phyloP scores from a whole-genome alignment of 2,797 vertebrate genomes.

The Alosa sapidissima region DNA sequence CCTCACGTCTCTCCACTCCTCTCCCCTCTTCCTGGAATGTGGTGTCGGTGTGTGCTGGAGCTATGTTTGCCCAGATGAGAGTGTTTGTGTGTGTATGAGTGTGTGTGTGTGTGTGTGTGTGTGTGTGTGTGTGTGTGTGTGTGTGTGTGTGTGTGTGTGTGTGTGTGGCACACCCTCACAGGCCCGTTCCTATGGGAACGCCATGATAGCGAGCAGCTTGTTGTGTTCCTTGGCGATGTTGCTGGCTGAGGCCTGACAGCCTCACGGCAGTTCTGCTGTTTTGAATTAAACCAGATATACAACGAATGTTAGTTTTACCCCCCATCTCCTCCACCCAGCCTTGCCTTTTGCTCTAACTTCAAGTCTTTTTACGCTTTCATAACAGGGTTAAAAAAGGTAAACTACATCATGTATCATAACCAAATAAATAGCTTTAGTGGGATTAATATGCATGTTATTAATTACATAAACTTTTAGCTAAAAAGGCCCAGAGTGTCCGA shows the following conservation, averaged over 20 bases:
- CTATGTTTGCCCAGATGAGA: constrained; percentile 66
- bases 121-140: constrained; percentile 28
- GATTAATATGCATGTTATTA: constrained; percentile 21
- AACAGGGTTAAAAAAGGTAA: constrained; percentile 13
- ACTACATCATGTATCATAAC: neutral
- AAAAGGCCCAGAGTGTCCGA: neutral
- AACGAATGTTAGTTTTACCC: neutral
- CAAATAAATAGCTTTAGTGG: constrained; percentile 22
- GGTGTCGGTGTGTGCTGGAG: constrained; percentile 43
- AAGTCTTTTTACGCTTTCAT: neutral
- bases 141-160: too few species aligned
- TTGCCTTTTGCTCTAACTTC: neutral
- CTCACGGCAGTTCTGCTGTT: constrained; percentile 65
- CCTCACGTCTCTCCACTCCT: constrained; percentile 22
- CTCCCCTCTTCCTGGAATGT: constrained; percentile 31
- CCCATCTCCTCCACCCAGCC: neutral
- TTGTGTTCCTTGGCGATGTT: constrained; percentile 69
- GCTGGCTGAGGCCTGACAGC: constrained; percentile 62
- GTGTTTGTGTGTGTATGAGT: constrained; percentile 31
- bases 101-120: neutral
- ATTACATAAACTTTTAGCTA: constrained; percentile 14
- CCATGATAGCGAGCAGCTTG: constrained; percentile 68
- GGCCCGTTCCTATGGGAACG: constrained; percentile 71
- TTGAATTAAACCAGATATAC: constrained; percentile 21
- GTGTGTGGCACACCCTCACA: constrained; percentile 66